Evolutionary conservation across 2,113 vertebrate genomes (phyloP), one percentile per base, ranked within the genome.

Genomic region (Columba janthina): DNA sequence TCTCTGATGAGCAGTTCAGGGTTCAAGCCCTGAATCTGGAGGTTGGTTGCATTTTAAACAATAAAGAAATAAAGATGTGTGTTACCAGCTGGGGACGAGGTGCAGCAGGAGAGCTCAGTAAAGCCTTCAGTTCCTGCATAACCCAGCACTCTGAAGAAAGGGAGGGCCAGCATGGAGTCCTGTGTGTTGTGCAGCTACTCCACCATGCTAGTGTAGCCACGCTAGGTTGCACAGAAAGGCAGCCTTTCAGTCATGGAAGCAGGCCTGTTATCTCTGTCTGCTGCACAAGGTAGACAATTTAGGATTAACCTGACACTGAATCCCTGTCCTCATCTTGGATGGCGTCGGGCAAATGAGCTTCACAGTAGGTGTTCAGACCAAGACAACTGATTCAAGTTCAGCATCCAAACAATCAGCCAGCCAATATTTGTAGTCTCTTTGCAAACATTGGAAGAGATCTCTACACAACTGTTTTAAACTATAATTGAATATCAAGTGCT

Each of bases 1-100:
- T 93, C 78, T 88, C 36, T 17, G 91, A 94, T 77, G 72, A 77
- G 26, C 31, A 74, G 19, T 88, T 94, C 56, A 62, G 71, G 78
- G 81, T 69, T 91, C 89, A 48, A 82, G 56, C 61, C 44, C 53
- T 88, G 34, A 71, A 38, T 28, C 40, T 60, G 62, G 42, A 97
- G 50, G 54, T 74, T 82, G 85, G 61, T 46, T 91, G 66, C 2
- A 4, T 82, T 89, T 96, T 60, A 66, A 87, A 77, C 53, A 80
- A 87, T 7, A 66, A 73, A 72, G 61, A 90, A 87, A 50, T 69
- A 70, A 79, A 74, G 51, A 62, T 40, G 38, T 62, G 62, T 3
- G 6, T 54, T 74, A 64, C 48, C 40, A 89, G 16, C 46, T 53
- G 22, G 16, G 38, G 17, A 48, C 2, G 17, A 90, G 76, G 76